Base-by-base conservation (phyloP, 2,888 invertebrate genomes). In the Mesodorylaimus sp. region DNA sequence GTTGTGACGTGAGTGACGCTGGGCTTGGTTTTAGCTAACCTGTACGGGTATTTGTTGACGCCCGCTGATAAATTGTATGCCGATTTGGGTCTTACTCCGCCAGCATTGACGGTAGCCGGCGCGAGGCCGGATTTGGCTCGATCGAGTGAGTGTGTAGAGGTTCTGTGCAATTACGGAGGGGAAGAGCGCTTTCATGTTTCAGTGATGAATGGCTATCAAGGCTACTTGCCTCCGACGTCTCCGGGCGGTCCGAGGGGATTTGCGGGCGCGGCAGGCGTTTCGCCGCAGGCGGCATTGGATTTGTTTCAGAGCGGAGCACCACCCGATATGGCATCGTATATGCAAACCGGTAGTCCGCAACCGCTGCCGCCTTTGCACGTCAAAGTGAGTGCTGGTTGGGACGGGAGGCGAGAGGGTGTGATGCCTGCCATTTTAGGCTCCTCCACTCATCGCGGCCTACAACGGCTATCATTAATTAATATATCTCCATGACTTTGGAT, bases 31-130 rank as follows among this genome's bases (percentile, higher is more conserved):
- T 43, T 26, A 43, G 44, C 44, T 5, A 43, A 43, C 26, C 24
- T 43, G 5, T 43, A 43, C 26, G 44, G 44, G 5, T 43, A 43
- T 19, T 7, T 43, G 27, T 7, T 43, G 7, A 19, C 44, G 5
- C 44, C 44, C 44, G 44, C 25, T 43, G 44, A 43, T 43, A 43
- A 43, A 43, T 3, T 43, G 5, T 43, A 43, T 19, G 7, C 44
- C 7, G 44, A 43, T 24, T 25, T 24, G 24, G 44, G 44, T 24
- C 26, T 43, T 5, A 25, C 44, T 5, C 7, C 44, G 7, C 44
- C 44, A 25, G 19, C 44, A 7, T 25, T 43, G 19, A 26, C 44
- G 7, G 5, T 43, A 25, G 21, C 44, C 10, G 27, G 26, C 44
- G 44, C 26, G 13, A 24, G 44, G 27, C 44, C 44, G 19, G 44